Percentiles rank a stretch among this genome's conserved stretches.
phyloP scores from a whole-genome alignment of 30 jellyfish, hydroid and myxozoan genomes.

The Aurelia aurita complex sp. Pacific region DNA sequence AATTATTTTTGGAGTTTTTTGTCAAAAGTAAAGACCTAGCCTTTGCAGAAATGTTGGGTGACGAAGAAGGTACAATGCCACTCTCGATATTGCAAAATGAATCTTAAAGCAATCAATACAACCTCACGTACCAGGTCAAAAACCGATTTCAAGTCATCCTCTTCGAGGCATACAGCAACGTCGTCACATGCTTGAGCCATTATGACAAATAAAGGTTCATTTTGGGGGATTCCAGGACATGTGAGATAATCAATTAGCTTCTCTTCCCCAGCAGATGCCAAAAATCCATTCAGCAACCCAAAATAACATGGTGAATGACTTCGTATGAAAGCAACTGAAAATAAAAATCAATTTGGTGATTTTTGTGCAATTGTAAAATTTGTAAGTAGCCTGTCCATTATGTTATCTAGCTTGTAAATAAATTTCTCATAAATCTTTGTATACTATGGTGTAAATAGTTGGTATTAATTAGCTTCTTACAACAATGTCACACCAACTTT shows the following conservation, averaged over 20 bases:
- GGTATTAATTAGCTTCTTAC: too few species aligned
- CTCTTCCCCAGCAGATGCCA: background rate
- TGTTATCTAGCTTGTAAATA: background rate
- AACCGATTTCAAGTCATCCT: background rate
- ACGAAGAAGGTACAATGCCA: too few species aligned
- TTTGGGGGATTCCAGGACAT: background rate
- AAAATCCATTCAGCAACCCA: conserved; percentile 56
- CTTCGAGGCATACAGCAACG: background rate
- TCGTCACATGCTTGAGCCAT: background rate
- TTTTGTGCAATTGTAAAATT: too few species aligned
- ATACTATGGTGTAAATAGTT: background rate
- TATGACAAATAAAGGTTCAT: background rate
- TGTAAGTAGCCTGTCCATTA: too few species aligned
- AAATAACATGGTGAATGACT: conserved; percentile 45
- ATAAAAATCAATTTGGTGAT: background rate
- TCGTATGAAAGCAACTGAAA: conserved; percentile 35
- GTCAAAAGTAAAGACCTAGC: too few species aligned
- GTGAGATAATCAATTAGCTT: conserved; percentile 16
- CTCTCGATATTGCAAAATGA: too few species aligned
- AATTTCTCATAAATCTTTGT: background rate
- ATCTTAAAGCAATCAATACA: too few species aligned
- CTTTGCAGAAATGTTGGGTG: too few species aligned
- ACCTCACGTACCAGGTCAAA: too few species aligned
- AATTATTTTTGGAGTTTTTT: too few species aligned
- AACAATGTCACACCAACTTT: too few species aligned